Base-by-base conservation (phyloP, 1,140 invertebrate genomes). In the Anoplolepis gracilipes region DNA sequence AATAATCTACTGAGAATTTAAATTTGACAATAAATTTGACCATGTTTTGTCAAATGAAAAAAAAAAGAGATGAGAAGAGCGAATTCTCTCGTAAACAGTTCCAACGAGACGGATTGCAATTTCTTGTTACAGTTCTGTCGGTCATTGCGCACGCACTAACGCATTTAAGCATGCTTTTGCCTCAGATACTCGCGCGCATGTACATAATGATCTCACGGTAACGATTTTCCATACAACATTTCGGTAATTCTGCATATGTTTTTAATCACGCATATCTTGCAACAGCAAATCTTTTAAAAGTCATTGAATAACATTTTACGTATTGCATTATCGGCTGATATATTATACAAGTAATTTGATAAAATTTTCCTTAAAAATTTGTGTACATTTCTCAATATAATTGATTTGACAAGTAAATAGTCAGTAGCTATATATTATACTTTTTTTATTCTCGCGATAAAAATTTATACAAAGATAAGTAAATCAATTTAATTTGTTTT, bases 181-280 rank as follows among this genome's bases (percentile, higher is more conserved):
- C 28, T 59, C 57, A 30, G 55, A 55, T 64, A 79, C 53, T 55
- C 73, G 72, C 86, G 57, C 59, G 42, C 81, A 28, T 64, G 30
- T 84, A 85, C 57, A 79, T 49, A 59, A 61, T 67, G 30, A 65
- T 75, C 30, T 61, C 81, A 49, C 75, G 75, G 67, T 88, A 85
- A 88, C 70, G 81, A 88, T 88, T 79, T 69, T 73, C 81, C 59
- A 53, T 16, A 70, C 53, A 55, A 78, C 59, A 78, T 84, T 87
- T 65, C 46, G 6, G 13, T 25, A 59, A 13, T 19, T 0, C 4
- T 39, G 2, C 2, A 39, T 13, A 6, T 30, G 39, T 33, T n/a
- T 46, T 30, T 33, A 30, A 57, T 36, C 36, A 25, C 46, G 25
- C 7, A 3, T 19, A 16, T 16, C 11, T 28, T 67, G 55, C 13